Percentiles rank a stretch among this genome's conserved stretches.
Evolutionary conservation across 92 coral and sea anemone genomes (phyloP).

Genomic region (Parazoanthus swiftii): DNA sequence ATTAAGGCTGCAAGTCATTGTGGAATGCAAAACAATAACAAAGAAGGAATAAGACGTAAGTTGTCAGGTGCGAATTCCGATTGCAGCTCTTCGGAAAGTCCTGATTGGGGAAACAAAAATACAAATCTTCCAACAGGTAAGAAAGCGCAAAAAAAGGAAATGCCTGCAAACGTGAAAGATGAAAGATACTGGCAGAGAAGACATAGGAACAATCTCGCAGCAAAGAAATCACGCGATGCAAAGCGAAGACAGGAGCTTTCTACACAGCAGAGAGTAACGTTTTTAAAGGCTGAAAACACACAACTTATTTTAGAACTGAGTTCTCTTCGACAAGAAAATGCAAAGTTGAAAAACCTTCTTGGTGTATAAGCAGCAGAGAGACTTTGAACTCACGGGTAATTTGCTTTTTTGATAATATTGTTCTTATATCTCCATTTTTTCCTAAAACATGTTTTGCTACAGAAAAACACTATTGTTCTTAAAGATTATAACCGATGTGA

Average conservation of each 20-base stretch:
- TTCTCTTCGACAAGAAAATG: background rate
- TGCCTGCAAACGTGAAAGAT: background rate
- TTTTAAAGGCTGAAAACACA: constrained; percentile 6
- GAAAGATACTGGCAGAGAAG: constrained; percentile 16
- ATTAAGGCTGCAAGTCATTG: background rate
- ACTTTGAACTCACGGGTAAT: background rate
- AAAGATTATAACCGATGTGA: no score
- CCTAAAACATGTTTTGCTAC: background rate
- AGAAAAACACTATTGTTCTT: no score
- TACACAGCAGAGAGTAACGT: background rate
- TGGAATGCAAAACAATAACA: background rate
- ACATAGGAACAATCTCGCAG: constrained; percentile 5
- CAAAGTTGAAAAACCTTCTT: background rate
- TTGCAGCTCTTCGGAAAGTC: background rate
- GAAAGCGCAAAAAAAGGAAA: constrained; percentile 3
- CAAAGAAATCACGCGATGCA: constrained; percentile 35
- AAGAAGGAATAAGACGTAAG: background rate
- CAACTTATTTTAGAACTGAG: constrained; percentile 16
- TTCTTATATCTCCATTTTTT: background rate
- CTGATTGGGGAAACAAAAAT: background rate
- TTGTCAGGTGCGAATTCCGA: background rate
- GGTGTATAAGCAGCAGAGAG: constrained; percentile 4
- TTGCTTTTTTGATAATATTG: background rate
- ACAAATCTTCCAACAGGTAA: background rate
- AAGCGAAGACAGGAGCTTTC: constrained; percentile 2